These are phyloP conservation scores for Myotis lucifugus DNA, from an alignment of 2,113 vertebrate species.

Conservation along the genomic window DNA sequence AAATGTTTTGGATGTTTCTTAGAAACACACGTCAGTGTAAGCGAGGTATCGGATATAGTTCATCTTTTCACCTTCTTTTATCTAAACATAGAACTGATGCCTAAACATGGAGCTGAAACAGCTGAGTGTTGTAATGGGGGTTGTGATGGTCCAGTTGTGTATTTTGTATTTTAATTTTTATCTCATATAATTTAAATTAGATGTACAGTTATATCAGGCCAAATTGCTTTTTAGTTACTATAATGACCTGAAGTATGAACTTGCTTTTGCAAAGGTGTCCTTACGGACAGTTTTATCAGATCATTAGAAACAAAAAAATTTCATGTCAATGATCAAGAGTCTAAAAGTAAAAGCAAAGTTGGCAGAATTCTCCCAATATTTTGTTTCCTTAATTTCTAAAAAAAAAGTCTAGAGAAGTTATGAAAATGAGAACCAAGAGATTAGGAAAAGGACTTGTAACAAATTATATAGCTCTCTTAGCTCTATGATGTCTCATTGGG, in stretches of 20 bases:
- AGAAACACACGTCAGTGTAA: background rate
- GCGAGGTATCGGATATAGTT: background rate
- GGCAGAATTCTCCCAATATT: background rate
- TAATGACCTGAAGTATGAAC: background rate
- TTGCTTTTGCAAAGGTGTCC: background rate
- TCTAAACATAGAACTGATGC: background rate
- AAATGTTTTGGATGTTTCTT: background rate
- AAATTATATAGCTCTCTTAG: background rate
- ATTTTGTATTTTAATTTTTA: background rate
- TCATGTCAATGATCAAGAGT: background rate
- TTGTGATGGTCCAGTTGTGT: too few relatives aligned
- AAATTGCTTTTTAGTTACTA: background rate
- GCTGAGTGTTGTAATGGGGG: too few relatives aligned
- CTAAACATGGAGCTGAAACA: too few relatives aligned
- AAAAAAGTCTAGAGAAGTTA: background rate
- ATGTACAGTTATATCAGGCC: background rate
- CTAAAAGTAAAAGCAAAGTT: background rate
- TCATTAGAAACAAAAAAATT: background rate
- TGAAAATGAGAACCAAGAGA: background rate
- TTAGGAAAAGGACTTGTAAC: background rate
- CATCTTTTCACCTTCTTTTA: background rate
- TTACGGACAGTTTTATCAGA: background rate
- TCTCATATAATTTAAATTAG: background rate
- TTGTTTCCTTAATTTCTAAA: background rate
- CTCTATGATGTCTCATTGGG: background rate